A percentile compares a stretch with the other conserved stretches of the same genome.
Conservation (phyloP, 1,140 invertebrate species). For the Drosophila parabipectinata region DNA sequence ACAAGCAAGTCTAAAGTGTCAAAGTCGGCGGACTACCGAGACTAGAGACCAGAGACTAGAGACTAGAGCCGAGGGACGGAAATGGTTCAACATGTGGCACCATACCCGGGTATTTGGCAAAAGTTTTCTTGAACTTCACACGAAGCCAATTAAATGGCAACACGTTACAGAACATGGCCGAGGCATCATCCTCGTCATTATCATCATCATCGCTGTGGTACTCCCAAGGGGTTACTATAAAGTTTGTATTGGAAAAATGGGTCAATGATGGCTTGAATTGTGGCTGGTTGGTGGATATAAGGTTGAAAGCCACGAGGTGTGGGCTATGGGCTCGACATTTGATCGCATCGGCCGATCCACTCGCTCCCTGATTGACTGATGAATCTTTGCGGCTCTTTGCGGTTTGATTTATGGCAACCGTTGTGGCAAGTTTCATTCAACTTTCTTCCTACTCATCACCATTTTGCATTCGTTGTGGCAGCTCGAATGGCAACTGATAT, state of each 20-base stretch:
- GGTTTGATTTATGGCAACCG: conserved; percentile 52
- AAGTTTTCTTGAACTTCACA: conserved; percentile 52
- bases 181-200: conserved; percentile 50
- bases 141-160: conserved; percentile 77
- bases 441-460: conserved; percentile 27
- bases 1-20: conserved; percentile 64
- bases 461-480: conserved; percentile 17
- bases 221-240: conserved; percentile 48
- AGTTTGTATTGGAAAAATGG: conserved; percentile 61
- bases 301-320: conserved; percentile 51
- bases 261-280: conserved; percentile 82
- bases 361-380: conserved; percentile 57
- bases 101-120: conserved; percentile 63
- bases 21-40: conserved; percentile 38
- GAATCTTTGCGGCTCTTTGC: conserved; percentile 48
- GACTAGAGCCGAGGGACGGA: conserved; percentile 4
- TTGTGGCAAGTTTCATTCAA: conserved; percentile 48
- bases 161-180: conserved; percentile 65
- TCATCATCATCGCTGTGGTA: conserved; percentile 19
- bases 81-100: conserved; percentile 29
- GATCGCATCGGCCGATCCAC: conserved; percentile 66
- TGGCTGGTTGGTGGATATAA: conserved; percentile 41
- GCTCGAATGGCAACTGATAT: conserved; percentile 19
- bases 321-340: conserved; percentile 66
- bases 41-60: neutral